Evolutionary conservation across 2,797 vertebrate species (phyloP).

Genomic region (Melanotaenia nigrans): DNA sequence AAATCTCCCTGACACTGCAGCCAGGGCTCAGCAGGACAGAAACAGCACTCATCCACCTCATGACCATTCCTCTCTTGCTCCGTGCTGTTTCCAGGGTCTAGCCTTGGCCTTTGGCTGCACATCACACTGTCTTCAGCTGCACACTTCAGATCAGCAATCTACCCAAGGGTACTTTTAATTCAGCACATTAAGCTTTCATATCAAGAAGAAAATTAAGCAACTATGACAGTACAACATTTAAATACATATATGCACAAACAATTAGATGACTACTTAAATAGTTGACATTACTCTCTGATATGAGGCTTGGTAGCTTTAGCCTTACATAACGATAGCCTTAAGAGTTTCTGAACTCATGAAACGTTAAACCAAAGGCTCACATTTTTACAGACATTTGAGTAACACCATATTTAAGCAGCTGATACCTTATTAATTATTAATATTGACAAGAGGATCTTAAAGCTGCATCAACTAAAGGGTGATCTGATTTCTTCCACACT

Average conservation of each 20-base stretch:
- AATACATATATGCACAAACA: neutral
- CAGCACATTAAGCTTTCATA: slow-evolving; percentile 6
- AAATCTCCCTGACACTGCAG: slow-evolving; percentile 38
- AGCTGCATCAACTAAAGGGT: neutral
- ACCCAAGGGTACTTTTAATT: slow-evolving; percentile 15
- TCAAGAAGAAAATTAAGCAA: neutral
- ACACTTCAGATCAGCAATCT: slow-evolving; percentile 46
- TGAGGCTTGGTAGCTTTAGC: neutral
- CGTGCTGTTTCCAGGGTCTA: slow-evolving; percentile 49
- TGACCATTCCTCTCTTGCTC: slow-evolving; percentile 60
- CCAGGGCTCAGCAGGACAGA: slow-evolving; percentile 61
- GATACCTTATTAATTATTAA: neutral
- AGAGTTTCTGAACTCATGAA: neutral
- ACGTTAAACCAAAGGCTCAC: neutral
- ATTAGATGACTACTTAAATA: neutral
- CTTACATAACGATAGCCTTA: neutral
- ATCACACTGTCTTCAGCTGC: slow-evolving; percentile 51
- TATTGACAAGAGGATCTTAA: neutral
- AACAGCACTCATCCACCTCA: slow-evolving; percentile 66
- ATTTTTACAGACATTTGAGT: neutral
- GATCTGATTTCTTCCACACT: neutral
- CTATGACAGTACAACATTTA: neutral
- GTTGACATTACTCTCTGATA: neutral
- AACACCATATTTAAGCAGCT: neutral
- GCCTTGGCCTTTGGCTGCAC: slow-evolving; percentile 64